A percentile compares a stretch with the other conserved stretches of the same genome.
Conservation (phyloP, 1,140 invertebrate species). For the Diplogasteroides magnus region DNA sequence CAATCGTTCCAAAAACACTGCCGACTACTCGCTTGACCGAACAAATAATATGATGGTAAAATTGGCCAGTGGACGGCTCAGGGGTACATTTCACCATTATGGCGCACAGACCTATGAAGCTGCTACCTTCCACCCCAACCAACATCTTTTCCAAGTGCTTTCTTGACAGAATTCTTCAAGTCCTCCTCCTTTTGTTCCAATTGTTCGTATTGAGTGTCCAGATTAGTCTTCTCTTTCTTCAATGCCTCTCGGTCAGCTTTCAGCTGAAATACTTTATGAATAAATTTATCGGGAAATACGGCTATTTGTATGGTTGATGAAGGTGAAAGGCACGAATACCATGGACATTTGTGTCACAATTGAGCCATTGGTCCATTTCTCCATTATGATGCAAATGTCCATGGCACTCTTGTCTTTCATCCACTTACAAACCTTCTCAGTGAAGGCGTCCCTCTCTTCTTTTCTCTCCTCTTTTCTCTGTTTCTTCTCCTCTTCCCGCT, state of each 20-base stretch:
- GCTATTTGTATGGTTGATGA: too few relatives aligned
- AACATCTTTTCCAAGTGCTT: constrained; percentile 9
- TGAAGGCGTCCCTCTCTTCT: not conserved
- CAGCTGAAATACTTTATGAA: not conserved
- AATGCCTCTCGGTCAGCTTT: not conserved
- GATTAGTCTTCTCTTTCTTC: not conserved
- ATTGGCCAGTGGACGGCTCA: not conserved
- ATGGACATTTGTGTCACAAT: too few relatives aligned
- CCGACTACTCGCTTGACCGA: constrained; percentile 2
- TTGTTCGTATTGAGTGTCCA: not conserved
- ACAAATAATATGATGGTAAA: constrained; percentile 3
- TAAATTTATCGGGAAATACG: too few relatives aligned
- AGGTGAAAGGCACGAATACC: too few relatives aligned
- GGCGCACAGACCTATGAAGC: constrained; percentile 3
- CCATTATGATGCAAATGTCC: too few relatives aligned
- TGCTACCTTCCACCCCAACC: too few relatives aligned
- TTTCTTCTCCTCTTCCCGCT: not conserved
- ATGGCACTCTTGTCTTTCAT: too few relatives aligned
- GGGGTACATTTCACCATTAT: constrained; percentile 3
- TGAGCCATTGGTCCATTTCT: too few relatives aligned
- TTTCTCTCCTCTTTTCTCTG: constrained; percentile 7
- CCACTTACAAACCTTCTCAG: not conserved
- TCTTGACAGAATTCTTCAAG: constrained; percentile 9
- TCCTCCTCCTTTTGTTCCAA: constrained; percentile 13
- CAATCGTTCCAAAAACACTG: not conserved